phyloP scores from a whole-genome alignment of 2,888 invertebrate species.

The Bombylius major region DNA sequence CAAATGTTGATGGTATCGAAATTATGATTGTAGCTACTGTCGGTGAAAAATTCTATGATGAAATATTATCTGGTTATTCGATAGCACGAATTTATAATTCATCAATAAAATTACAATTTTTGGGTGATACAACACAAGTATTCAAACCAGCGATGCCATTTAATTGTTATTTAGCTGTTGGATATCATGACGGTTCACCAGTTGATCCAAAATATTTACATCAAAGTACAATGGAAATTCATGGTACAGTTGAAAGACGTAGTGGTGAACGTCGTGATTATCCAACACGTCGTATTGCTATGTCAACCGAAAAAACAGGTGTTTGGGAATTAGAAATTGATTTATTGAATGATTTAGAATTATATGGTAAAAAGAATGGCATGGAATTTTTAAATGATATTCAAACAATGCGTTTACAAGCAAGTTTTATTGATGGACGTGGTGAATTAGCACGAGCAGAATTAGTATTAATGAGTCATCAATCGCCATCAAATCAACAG shows the following conservation, averaged over 20 bases:
- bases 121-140: slow-evolving; percentile 84
- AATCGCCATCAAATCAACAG: slow-evolving; percentile 70
- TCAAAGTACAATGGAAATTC: slow-evolving; percentile 54
- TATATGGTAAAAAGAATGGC: slow-evolving; percentile 45
- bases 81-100: slow-evolving; percentile 81
- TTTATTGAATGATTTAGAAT: slow-evolving; percentile 45
- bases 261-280: slow-evolving; percentile 53
- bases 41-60: slow-evolving; percentile 75
- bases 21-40: slow-evolving; percentile 74
- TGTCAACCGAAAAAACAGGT: slow-evolving; percentile 51
- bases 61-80: slow-evolving; percentile 71
- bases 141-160: slow-evolving; percentile 94
- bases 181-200: slow-evolving; percentile 82
- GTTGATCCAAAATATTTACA: slow-evolving; percentile 50
- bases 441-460: slow-evolving; percentile 57
- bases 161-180: slow-evolving; percentile 72
- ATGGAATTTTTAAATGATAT: slow-evolving; percentile 53
- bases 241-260: slow-evolving; percentile 47
- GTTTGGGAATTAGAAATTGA: slow-evolving; percentile 77
- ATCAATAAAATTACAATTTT: slow-evolving; percentile 65
- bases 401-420: slow-evolving; percentile 52
- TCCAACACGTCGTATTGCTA: slow-evolving; percentile 46
- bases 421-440: slow-evolving; percentile 53
- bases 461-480: slow-evolving; percentile 60
- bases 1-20: slow-evolving; percentile 63